Conservation (phyloP, 2,797 vertebrate genomes). For the Hemibagrus guttatus region DNA sequence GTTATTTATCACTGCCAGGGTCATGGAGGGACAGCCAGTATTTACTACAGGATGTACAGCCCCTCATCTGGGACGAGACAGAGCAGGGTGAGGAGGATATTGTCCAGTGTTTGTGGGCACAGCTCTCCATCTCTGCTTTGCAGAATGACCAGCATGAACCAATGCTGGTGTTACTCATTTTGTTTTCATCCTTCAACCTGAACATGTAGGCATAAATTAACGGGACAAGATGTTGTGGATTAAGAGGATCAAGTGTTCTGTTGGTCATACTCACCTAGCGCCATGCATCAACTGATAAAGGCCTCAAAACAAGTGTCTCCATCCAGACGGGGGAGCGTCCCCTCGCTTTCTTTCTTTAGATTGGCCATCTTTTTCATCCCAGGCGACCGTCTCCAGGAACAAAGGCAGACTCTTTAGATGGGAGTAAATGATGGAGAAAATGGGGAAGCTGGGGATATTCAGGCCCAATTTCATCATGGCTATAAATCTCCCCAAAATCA, state of each 20-base stretch:
- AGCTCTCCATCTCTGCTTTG: not conserved
- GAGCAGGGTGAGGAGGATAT: slow-evolving; percentile 45
- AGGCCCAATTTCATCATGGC: slow-evolving; percentile 86
- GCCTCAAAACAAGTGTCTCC: slow-evolving; percentile 66
- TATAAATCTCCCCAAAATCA: slow-evolving; percentile 97
- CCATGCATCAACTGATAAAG: slow-evolving; percentile 67
- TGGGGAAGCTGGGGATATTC: slow-evolving; percentile 78
- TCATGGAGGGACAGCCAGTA: slow-evolving; percentile 70
- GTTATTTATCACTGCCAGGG: slow-evolving; percentile 77
- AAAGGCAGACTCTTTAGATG: slow-evolving; percentile 82
- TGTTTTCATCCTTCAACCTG: slow-evolving; percentile 5
- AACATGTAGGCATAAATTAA: slow-evolving; percentile 7
- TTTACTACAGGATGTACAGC: slow-evolving; percentile 74
- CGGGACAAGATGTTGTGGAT: slow-evolving; percentile 12
- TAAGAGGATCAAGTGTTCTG: slow-evolving; percentile 24
- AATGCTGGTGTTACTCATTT: not conserved
- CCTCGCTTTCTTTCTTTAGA: slow-evolving; percentile 69
- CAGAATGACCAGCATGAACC: not conserved
- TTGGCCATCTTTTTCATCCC: slow-evolving; percentile 82
- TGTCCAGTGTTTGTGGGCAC: slow-evolving; percentile 1
- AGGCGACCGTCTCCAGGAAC: slow-evolving; percentile 75
- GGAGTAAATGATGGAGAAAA: slow-evolving; percentile 85
- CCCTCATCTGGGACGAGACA: slow-evolving; percentile 54
- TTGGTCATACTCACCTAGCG: slow-evolving; percentile 53
- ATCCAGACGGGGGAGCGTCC: slow-evolving; percentile 56